Conservation (phyloP, 2,797 vertebrate genomes). For the Heterohyrax brucei region DNA sequence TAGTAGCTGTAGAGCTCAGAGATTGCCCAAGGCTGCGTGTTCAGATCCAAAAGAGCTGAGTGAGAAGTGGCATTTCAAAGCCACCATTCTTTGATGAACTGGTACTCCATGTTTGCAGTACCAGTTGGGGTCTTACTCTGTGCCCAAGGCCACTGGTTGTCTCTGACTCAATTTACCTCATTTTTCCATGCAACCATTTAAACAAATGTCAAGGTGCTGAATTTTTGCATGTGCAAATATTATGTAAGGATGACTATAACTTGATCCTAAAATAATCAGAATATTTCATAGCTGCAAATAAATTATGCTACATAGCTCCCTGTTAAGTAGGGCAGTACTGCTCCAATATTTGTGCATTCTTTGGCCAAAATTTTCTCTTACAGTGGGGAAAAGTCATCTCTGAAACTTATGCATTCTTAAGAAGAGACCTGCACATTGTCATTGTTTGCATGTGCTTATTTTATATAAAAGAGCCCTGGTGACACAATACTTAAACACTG, state of each 20-base stretch:
- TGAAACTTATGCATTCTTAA: background rate
- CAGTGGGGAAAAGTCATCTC: background rate
- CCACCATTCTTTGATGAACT: no score
- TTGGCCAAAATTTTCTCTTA: background rate
- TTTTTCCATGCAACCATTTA: constrained; percentile 68
- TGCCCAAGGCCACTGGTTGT: constrained; percentile 1
- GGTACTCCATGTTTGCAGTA: background rate
- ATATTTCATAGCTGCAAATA: constrained; percentile 30
- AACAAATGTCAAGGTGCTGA: constrained; percentile 77
- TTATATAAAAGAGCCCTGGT: background rate
- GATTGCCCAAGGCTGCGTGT: no score
- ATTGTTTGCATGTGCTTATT: background rate
- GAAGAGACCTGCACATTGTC: background rate
- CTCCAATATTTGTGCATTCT: background rate
- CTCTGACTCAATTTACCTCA: constrained; percentile 69
- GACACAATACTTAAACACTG: background rate
- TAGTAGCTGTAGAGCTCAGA: background rate
- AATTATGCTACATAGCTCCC: background rate
- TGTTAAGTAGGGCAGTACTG: background rate
- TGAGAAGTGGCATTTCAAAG: background rate
- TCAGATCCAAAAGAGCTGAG: background rate
- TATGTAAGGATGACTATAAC: constrained; percentile 69
- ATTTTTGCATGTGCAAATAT: constrained; percentile 77
- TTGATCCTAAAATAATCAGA: constrained; percentile 61
- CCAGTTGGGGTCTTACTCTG: accelerated